Conservation (phyloP, 2,888 invertebrate species). For the Minunthozetes semirufus region DNA sequence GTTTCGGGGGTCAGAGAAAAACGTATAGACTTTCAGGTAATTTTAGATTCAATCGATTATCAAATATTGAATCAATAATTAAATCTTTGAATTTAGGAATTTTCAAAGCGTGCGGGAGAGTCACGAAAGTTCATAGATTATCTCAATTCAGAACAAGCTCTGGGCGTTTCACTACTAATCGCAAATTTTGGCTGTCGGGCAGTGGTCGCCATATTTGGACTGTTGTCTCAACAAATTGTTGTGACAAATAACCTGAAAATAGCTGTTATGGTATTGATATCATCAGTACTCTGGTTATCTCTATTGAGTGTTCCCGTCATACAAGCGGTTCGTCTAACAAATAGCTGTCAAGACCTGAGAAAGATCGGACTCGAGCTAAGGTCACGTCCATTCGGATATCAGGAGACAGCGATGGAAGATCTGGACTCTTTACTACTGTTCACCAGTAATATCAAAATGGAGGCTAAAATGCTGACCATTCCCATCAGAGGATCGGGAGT, state of each 20-base stretch:
- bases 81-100: conserved; percentile 32
- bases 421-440: conserved; percentile 68
- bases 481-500: conserved; percentile 61
- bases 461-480: conserved; percentile 65
- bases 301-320: conserved; percentile 63
- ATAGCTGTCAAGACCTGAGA: conserved; percentile 64
- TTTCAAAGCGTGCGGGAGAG: conserved; percentile 52
- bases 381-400: conserved; percentile 70
- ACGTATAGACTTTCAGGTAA: conserved; percentile 43
- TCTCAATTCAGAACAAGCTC: conserved; percentile 66
- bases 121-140: conserved; percentile 69
- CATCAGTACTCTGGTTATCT: conserved; percentile 56
- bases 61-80: not conserved
- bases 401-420: conserved; percentile 66
- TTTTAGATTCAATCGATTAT: not conserved
- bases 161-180: conserved; percentile 68
- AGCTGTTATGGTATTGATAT: conserved; percentile 44
- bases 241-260: not conserved
- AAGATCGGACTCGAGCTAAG: conserved; percentile 70
- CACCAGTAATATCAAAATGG: conserved; percentile 65
- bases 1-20: conserved; percentile 36
- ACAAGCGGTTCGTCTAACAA: conserved; percentile 69
- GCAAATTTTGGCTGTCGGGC: conserved; percentile 52
- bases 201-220: conserved; percentile 16
- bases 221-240: conserved; percentile 15